phyloP scores from a whole-genome alignment of 2,113 vertebrate species.

The Pycnonotus jocosus region DNA sequence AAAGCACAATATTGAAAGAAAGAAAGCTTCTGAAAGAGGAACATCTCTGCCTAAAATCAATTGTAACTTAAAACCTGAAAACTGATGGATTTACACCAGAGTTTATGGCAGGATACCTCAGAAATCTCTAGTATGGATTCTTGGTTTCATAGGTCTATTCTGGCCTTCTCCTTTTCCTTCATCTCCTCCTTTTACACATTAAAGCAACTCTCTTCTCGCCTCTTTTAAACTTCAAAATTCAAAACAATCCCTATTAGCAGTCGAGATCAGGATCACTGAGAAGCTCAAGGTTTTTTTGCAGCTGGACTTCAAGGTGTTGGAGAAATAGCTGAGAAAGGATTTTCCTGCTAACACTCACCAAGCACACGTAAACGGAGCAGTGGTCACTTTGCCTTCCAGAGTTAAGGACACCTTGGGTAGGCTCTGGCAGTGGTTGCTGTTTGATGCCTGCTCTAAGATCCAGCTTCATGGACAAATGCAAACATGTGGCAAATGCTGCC shows the following conservation, averaged over 20 bases:
- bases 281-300: background rate
- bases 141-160: background rate
- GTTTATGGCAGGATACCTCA: background rate
- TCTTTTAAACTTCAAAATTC: background rate
- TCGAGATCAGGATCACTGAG: background rate
- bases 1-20: background rate
- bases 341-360: background rate
- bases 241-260: background rate
- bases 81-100: background rate
- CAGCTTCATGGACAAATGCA: background rate
- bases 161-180: background rate
- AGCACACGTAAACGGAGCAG: background rate
- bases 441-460: background rate
- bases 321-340: background rate
- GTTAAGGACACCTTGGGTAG: background rate
- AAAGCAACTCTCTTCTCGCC: background rate
- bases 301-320: background rate
- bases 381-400: background rate
- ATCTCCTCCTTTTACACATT: too few relatives aligned
- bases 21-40: background rate
- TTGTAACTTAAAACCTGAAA: background rate
- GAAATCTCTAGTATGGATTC: background rate
- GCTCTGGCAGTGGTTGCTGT: background rate
- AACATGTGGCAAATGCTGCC: background rate
- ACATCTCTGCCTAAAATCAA: background rate